A percentile compares a stretch with the other conserved stretches of the same genome.
phyloP scores from a whole-genome alignment of 2,797 vertebrate genomes.

The Holocentrus rufus region DNA sequence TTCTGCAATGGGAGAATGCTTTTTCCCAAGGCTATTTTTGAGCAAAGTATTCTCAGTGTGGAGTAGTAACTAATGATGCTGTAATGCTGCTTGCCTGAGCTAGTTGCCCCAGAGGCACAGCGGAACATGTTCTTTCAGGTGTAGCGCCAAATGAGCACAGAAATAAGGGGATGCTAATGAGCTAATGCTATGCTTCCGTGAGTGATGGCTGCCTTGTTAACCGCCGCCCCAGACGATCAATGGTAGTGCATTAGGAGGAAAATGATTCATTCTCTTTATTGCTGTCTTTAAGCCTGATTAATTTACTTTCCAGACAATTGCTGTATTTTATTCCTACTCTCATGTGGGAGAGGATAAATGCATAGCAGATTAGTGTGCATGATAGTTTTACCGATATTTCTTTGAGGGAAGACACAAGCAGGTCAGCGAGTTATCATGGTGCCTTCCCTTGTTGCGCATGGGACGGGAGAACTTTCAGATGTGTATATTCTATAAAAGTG shows the following conservation, averaged over 20 bases:
- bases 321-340: slow-evolving; percentile 52
- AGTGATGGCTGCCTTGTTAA: slow-evolving; percentile 62
- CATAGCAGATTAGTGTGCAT: slow-evolving; percentile 38
- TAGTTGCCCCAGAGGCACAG: slow-evolving; percentile 39
- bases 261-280: slow-evolving; percentile 51
- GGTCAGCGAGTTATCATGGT: slow-evolving; percentile 41
- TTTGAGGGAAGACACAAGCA: slow-evolving; percentile 37
- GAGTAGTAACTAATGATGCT: slow-evolving; percentile 41
- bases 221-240: slow-evolving; percentile 49
- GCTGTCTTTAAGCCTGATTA: slow-evolving; percentile 59
- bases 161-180: slow-evolving; percentile 61
- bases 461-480: background rate
- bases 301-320: slow-evolving; percentile 56
- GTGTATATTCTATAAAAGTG: background rate
- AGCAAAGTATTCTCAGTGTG: slow-evolving; percentile 26
- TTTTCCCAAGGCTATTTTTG: slow-evolving; percentile 45
- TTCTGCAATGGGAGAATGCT: slow-evolving; percentile 12
- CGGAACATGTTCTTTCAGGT: slow-evolving; percentile 56
- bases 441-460: slow-evolving; percentile 20
- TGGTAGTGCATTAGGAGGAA: slow-evolving; percentile 49
- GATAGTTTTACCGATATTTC: slow-evolving; percentile 54
- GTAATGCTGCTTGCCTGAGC: slow-evolving; percentile 30
- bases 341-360: slow-evolving; percentile 49
- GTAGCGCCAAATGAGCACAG: slow-evolving; percentile 57
- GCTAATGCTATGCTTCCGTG: slow-evolving; percentile 30